Evolutionary conservation across 2,888 invertebrate species (phyloP).

Genomic region (Ptilodon capucinus): DNA sequence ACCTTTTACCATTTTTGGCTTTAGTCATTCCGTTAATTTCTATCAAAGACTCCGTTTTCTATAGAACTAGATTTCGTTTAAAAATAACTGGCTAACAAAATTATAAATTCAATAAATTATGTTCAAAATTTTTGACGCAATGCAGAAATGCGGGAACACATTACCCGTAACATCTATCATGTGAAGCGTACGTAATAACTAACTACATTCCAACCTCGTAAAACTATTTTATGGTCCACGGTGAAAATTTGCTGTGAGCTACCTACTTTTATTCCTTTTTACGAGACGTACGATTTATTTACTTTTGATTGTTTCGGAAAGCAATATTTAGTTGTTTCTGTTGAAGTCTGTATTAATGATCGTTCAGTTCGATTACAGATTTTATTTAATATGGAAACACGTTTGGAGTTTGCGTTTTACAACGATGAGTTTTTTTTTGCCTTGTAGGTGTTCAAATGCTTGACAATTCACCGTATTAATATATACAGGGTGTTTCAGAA

Average conservation of each 20-base stretch:
- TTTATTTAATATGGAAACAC: too few relatives aligned
- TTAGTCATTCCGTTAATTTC: background rate
- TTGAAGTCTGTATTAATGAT: background rate
- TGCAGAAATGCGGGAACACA: constrained; percentile 41
- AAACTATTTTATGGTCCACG: constrained; percentile 60
- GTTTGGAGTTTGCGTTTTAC: too few relatives aligned
- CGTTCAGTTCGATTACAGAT: too few relatives aligned
- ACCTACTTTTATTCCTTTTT: constrained; percentile 45
- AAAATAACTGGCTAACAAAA: too few relatives aligned
- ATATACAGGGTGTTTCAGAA: too few relatives aligned
- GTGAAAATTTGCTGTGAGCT: constrained; percentile 52
- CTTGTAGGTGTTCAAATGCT: too few relatives aligned
- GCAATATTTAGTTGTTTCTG: background rate
- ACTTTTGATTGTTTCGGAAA: constrained; percentile 4
- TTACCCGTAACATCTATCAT: constrained; percentile 21
- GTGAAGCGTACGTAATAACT: constrained; percentile 46
- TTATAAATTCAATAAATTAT: background rate
- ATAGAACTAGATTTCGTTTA: too few relatives aligned
- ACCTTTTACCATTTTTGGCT: too few relatives aligned
- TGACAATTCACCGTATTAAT: too few relatives aligned
- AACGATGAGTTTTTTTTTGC: too few relatives aligned
- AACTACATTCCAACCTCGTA: constrained; percentile 59
- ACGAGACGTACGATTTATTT: constrained; percentile 10
- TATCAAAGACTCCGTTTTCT: background rate
- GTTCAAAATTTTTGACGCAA: constrained; percentile 34